Evolutionary conservation across 2,113 vertebrate species (phyloP).

Genomic region (Brevimyrus niger): DNA sequence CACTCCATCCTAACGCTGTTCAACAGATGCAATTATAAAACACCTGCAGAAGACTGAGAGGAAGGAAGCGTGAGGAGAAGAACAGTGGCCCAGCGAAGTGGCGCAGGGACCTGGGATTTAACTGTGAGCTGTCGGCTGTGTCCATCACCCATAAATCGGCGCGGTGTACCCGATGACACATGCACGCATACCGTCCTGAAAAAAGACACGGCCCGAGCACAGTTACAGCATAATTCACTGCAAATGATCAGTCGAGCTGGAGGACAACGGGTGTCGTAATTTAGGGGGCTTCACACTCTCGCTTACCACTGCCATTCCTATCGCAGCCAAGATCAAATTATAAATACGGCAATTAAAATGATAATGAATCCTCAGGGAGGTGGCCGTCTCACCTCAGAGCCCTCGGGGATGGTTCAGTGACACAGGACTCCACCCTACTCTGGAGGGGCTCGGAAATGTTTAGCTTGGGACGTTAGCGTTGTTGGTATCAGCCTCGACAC

Average conservation of each 20-base stretch:
- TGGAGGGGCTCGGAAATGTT: not conserved
- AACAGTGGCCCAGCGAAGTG: not conserved
- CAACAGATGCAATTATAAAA: not conserved
- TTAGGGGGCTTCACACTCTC: constrained; percentile 1
- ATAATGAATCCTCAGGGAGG: not conserved
- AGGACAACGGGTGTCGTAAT: not conserved
- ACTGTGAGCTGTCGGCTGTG: not conserved
- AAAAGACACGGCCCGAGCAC: not conserved
- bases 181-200: not conserved
- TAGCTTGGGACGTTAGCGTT: not conserved
- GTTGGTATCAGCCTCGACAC: not conserved
- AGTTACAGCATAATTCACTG: not conserved
- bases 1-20: not conserved
- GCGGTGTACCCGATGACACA: not conserved
- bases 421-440: not conserved
- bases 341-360: constrained; percentile 7
- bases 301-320: not conserved
- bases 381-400: not conserved
- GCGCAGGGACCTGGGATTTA: not conserved
- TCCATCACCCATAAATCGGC: not conserved
- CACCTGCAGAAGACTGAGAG: not conserved
- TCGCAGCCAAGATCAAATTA: not conserved
- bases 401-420: not conserved
- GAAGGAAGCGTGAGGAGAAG: not conserved
- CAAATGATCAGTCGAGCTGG: not conserved